Conservation (phyloP, 2,113 vertebrate species). For the Phocoena phocoena region DNA sequence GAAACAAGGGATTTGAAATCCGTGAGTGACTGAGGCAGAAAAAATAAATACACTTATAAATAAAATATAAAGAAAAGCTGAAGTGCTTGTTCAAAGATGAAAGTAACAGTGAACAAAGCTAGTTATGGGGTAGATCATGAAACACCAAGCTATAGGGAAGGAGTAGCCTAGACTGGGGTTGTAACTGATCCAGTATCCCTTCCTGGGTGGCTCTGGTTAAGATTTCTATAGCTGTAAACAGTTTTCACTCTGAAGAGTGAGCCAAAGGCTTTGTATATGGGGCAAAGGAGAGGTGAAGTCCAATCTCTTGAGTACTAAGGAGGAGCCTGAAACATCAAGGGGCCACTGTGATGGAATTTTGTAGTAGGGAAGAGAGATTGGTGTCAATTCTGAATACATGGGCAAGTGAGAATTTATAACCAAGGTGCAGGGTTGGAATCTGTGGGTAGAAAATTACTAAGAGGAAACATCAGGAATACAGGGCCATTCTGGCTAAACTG, state of each 20-base stretch:
- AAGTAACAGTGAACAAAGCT: not conserved
- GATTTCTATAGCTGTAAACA: not conserved
- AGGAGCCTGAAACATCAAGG: not conserved
- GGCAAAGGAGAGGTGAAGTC: not conserved
- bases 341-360: not conserved
- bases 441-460: not conserved
- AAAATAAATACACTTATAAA: not conserved
- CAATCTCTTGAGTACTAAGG: not conserved
- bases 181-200: not conserved
- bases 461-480: not conserved
- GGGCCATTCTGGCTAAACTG: not conserved
- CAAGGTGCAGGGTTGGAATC: not conserved
- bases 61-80: not conserved
- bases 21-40: not conserved
- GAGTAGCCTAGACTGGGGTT: not conserved
- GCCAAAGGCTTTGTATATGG: not conserved
- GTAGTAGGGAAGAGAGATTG: not conserved
- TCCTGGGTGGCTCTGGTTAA: not conserved
- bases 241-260: not conserved
- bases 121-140: not conserved
- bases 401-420: not conserved
- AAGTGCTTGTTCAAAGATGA: not conserved
- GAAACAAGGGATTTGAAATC: not conserved
- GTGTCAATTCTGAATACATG: not conserved
- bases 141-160: not conserved